Conservation (phyloP, 2,113 vertebrate genomes). For the Penelope pileata region DNA sequence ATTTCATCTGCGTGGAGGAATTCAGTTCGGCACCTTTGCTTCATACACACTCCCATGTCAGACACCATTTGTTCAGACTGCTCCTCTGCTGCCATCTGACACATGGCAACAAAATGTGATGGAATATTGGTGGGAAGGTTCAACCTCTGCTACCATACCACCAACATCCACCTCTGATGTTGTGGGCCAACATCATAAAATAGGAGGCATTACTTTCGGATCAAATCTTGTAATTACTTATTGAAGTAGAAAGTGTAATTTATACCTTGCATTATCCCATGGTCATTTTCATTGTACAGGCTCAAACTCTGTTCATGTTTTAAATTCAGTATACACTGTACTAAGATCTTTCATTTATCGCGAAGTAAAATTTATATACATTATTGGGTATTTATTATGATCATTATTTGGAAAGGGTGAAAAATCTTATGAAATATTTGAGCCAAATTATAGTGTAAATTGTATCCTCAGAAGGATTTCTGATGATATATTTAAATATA, state of each 20-base stretch:
- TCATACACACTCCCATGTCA: not conserved
- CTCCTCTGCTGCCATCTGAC: not conserved
- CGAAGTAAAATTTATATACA: not conserved
- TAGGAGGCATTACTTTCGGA: not conserved
- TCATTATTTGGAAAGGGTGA: not conserved
- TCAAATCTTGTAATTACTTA: not conserved
- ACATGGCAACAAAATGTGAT: not conserved
- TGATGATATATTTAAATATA: conserved; percentile 21
- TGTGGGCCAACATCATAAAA: not conserved
- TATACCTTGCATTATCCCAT: not conserved
- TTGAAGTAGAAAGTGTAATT: not conserved
- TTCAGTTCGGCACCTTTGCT: not conserved
- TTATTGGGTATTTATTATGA: not conserved
- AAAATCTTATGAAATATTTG: not conserved
- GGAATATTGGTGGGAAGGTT: not conserved
- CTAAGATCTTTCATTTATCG: not conserved
- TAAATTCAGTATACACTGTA: not conserved
- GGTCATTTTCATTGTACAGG: not conserved
- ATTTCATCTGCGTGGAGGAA: not conserved
- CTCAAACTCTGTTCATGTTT: not conserved
- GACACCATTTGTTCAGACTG: not conserved
- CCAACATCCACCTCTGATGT: not conserved
- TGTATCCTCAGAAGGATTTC: conserved; percentile 13
- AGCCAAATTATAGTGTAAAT: not conserved
- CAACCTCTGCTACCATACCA: not conserved